These are phyloP conservation scores for Metridium senile DNA, from an alignment of 92 coral and sea anemone genomes.

Conservation along the genomic window DNA sequence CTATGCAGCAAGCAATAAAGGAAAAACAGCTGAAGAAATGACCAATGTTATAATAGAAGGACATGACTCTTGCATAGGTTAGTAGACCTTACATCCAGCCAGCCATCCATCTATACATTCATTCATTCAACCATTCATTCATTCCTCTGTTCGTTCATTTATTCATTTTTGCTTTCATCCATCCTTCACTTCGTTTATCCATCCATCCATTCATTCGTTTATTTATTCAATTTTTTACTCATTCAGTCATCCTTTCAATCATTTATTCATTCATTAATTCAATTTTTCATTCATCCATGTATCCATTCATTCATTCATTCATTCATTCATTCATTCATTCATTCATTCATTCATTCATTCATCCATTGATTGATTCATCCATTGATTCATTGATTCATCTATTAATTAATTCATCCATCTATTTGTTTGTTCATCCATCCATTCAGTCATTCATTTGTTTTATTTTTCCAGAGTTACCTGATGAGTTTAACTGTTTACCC, in stretches of 20 bases:
- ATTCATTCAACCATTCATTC: too few relatives aligned
- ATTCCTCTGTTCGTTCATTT: too few relatives aligned
- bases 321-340: not conserved
- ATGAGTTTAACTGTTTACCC: constrained; percentile 71
- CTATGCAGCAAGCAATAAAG: constrained; percentile 68
- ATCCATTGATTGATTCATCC: not conserved
- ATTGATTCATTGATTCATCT: constrained; percentile 1
- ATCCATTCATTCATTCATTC: not conserved
- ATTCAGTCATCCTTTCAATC: not conserved
- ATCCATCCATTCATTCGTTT: not conserved
- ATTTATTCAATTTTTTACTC: not conserved
- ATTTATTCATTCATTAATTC: not conserved
- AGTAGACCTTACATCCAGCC: not conserved
- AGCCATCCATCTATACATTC: not conserved
- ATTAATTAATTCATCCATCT: not conserved
- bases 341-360: not conserved
- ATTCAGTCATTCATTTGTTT: not conserved
- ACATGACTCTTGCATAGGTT: constrained; percentile 68
- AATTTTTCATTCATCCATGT: too few relatives aligned
- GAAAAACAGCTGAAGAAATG: constrained; percentile 70
- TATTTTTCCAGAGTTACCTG: constrained; percentile 61
- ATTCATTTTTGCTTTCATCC: too few relatives aligned
- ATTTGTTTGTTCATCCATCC: not conserved
- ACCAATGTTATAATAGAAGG: constrained; percentile 61
- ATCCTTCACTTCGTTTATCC: too few relatives aligned